Percentiles rank a stretch among this genome's conserved stretches.
phyloP scores from a whole-genome alignment of 2,113 vertebrate species.

The Phyllopteryx taeniolatus region DNA sequence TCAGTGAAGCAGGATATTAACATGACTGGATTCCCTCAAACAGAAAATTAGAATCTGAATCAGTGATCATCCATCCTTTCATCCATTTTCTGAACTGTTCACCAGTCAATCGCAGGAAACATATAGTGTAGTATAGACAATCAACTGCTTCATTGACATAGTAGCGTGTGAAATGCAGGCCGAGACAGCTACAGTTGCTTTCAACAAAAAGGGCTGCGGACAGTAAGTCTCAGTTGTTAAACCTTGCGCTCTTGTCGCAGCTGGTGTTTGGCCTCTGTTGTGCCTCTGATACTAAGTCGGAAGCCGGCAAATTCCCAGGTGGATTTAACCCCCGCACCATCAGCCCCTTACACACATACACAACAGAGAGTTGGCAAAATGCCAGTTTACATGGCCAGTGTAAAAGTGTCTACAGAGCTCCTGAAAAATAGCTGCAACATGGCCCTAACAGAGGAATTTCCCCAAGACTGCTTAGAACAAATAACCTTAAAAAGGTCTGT shows the following conservation, averaged over 20 bases:
- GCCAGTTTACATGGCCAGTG: background rate
- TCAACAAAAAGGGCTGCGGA: background rate
- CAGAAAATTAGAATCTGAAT: background rate
- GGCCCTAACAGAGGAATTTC: too few species aligned
- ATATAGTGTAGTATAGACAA: background rate
- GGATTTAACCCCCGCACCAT: background rate
- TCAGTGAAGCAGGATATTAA: slow-evolving; percentile 42
- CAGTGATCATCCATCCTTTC: background rate
- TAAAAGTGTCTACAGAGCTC: background rate
- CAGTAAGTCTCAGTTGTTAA: background rate
- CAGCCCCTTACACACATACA: background rate
- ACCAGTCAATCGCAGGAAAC: too few species aligned
- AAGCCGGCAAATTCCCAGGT: background rate
- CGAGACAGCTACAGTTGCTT: background rate
- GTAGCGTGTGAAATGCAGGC: background rate
- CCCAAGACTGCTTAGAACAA: background rate
- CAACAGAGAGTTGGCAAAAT: background rate
- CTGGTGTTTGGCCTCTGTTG: background rate
- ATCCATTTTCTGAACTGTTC: background rate
- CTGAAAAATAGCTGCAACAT: background rate
- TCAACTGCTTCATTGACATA: too few species aligned
- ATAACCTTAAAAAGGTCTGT: background rate
- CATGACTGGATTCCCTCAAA: background rate
- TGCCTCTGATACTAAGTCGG: background rate
- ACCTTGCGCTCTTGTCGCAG: background rate